Base-by-base conservation (phyloP, 2,888 invertebrate species). In the Eucera pruinosa region DNA sequence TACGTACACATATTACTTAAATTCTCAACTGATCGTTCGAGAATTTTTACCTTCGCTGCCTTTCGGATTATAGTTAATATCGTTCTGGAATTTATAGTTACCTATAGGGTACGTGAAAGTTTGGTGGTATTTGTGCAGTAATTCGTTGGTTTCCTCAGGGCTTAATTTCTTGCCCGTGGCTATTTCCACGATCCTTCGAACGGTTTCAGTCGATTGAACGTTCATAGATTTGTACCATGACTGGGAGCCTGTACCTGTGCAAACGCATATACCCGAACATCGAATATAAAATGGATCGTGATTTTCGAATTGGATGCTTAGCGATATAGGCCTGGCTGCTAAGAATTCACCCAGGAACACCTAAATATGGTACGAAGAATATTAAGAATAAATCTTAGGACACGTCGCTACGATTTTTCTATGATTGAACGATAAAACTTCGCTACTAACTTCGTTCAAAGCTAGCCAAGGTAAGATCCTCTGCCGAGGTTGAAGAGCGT, bases 311-410 rank as follows among this genome's bases (percentile, higher is more conserved):
- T 95, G 94, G 71, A 99, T 93, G 90, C 97, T 96, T 80, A 98
- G 95, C 88, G 97, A 96, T 0, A 98, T 98, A 0, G 98, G 98
- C 62, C 98, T 95, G 0, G 98, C 97, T 41, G 98, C 97, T 78
- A 98, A 94, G 78, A 96, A 96, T 93, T 99, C 99, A 0, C 98
- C 98, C 89, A 98, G 96, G 90, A 98, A 99, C 23, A 99, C 97
- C 96, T 97, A 36, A 36, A 36, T 30, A 33, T 7, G 33, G 5
- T 36, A 11, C 9, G 36, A 1, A 36, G 11, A 36, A 36, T 36
- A 30, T 30, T 30, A 6, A 30, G 2, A 2, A 30, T 30, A 30
- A 6, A 30, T 30, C 6, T 30, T 30, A 6, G 2, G 30, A n/a
- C n/a, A n/a, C n/a, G n/a, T n/a, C n/a, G n/a, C n/a, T n/a, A n/a